Base-by-base conservation (phyloP, 1,140 invertebrate species). In the Coboldia fuscipes region DNA sequence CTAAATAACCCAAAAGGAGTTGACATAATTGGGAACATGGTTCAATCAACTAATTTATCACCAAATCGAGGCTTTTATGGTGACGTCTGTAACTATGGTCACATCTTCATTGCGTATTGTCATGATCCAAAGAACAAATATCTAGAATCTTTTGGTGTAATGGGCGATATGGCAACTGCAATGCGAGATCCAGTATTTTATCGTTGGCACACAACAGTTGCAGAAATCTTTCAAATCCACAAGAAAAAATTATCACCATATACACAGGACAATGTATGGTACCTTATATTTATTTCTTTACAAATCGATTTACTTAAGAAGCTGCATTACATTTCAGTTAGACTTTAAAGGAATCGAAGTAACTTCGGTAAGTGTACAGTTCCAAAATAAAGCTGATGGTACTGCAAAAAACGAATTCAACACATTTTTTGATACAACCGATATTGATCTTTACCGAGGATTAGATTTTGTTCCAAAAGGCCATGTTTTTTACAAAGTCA, bases 21-120 rank as follows among this genome's bases (percentile, higher is more conserved):
- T 23, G 60, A 72, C 33, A 50, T 66, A 20, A 45, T 72, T 6
- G 67, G 66, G 5, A 62, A 69, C 31, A 54, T 69, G 9, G 43
- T 70, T 2, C 67, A 70, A 42, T 51, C 61, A 0, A 56, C 52
- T n/a, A 52, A 57, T 10, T 42, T 65, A 1, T 57, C 59, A 3
- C 48, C 55, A 0, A 68, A 70, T 40, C 36, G 34, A 0, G 57
- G 60, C 28, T 45, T 64, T 8, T 72, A 71, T 35, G 69, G 68
- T 0, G 59, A 65, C 41, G 41, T 66, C 33, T 68, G 71, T 39
- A 70, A 71, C 44, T 48, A 58, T 20, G 66, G 65, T 6, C 66
- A 70, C 34, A 23, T 50, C 4, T 15, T 42, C 15, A 44, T 56
- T 35, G 43, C 39, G 0, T 39, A 37, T 17, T 31, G 42, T 20